Evolutionary conservation across 2,888 invertebrate genomes (phyloP).

Genomic region (Gastracanthus pulcherrimus): DNA sequence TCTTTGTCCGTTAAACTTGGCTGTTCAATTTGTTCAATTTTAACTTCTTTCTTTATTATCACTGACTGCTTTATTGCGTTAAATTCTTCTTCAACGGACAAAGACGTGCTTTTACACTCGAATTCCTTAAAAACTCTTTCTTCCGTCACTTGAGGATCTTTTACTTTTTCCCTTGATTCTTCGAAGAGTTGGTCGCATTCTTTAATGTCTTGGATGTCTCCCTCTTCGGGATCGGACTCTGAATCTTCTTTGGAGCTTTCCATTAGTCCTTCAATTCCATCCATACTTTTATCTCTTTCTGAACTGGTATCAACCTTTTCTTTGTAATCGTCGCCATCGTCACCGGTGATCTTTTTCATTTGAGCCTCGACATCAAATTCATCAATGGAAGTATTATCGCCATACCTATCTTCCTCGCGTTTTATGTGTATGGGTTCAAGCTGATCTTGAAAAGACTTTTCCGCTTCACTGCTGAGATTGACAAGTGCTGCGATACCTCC

Average conservation of each 20-base stretch:
- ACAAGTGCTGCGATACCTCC: conserved; percentile 66
- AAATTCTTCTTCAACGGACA: conserved; percentile 29
- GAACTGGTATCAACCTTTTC: conserved; percentile 70
- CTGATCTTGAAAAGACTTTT: conserved; percentile 65
- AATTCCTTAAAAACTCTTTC: conserved; percentile 46
- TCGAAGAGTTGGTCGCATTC: conserved; percentile 61
- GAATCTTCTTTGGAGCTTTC: conserved; percentile 76
- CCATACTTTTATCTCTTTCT: conserved; percentile 72
- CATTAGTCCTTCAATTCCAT: conserved; percentile 75
- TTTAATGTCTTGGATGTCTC: conserved; percentile 65
- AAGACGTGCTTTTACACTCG: conserved; percentile 10
- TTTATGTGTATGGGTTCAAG: conserved; percentile 37
- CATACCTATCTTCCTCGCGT: conserved; percentile 64
- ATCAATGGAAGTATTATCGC: conserved; percentile 71
- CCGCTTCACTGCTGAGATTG: conserved; percentile 62
- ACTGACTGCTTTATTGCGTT: conserved; percentile 33
- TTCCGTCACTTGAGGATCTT: conserved; percentile 22
- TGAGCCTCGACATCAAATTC: conserved; percentile 76
- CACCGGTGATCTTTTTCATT: conserved; percentile 75
- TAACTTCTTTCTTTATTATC: conserved; percentile 59
- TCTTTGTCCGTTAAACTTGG: conserved; percentile 14
- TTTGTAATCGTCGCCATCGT: conserved; percentile 74
- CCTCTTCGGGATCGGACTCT: conserved; percentile 68
- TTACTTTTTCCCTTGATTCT: conserved; percentile 6
- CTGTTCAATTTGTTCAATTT: conserved; percentile 30